phyloP scores from a whole-genome alignment of 2,888 invertebrate genomes.

The Agrilus cyanescens region DNA sequence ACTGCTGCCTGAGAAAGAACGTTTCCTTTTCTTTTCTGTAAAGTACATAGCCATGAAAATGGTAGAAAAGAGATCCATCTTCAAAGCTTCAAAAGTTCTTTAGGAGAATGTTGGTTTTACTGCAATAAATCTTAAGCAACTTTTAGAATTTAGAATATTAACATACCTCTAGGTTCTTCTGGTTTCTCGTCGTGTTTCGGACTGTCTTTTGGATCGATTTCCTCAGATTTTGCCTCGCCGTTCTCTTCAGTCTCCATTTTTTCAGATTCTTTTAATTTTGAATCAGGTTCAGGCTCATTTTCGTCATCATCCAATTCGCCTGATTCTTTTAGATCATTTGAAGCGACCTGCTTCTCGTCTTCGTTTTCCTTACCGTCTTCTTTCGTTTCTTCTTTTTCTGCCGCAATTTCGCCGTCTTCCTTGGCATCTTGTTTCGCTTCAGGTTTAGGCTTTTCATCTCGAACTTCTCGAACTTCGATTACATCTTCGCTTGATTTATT shows the following conservation, averaged over 20 bases:
- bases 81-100: no score
- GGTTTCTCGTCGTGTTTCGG: neutral
- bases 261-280: constrained; percentile 9
- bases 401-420: constrained; percentile 13
- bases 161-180: neutral
- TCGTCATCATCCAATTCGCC: constrained; percentile 9
- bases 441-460: constrained; percentile 24
- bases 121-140: neutral
- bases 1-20: constrained; percentile 41
- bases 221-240: constrained; percentile 14
- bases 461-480: constrained; percentile 24
- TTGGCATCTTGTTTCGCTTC: constrained; percentile 13
- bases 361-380: constrained; percentile 11
- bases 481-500: constrained; percentile 7
- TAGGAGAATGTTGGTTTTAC: neutral
- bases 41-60: no score
- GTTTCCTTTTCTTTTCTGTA: constrained; percentile 34
- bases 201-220: neutral
- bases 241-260: constrained; percentile 9
- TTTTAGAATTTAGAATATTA: no score
- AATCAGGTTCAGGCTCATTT: constrained; percentile 5
- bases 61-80: no score
- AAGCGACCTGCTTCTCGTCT: constrained; percentile 9
- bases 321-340: neutral
- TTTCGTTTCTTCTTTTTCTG: constrained; percentile 19